These are phyloP conservation scores for Pseudopleuronectes americanus DNA, from an alignment of 2,797 vertebrate species.

Conservation along the genomic window DNA sequence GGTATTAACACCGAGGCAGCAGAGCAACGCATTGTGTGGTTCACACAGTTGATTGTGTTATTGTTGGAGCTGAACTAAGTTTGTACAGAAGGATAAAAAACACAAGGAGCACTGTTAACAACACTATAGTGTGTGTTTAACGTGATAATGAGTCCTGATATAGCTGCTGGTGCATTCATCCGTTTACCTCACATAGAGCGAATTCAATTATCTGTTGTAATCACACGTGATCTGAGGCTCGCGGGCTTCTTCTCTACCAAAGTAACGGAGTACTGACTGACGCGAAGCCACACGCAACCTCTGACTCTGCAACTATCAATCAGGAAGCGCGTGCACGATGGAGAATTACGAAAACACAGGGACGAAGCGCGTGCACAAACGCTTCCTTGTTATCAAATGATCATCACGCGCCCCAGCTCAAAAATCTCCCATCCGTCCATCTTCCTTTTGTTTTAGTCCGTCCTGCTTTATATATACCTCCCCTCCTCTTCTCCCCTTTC, in stretches of 20 bases:
- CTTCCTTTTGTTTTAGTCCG: conserved; percentile 51
- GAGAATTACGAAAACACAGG: too few species aligned
- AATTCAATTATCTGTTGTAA: conserved; percentile 9
- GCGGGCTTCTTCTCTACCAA: conserved; percentile 11
- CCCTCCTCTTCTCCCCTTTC: conserved; percentile 10
- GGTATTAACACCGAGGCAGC: too few species aligned
- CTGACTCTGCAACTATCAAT: conserved; percentile 56
- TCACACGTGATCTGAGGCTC: conserved; percentile 24
- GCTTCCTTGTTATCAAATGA: not conserved
- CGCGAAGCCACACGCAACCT: conserved; percentile 36
- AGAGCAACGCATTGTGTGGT: too few species aligned
- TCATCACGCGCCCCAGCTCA: not conserved
- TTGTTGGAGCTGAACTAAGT: not conserved
- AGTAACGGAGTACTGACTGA: conserved; percentile 32
- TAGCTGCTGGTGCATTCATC: not conserved
- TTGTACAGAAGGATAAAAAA: too few species aligned
- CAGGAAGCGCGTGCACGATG: conserved; percentile 24
- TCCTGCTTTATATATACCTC: not conserved
- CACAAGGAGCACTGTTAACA: not conserved
- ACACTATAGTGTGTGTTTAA: too few species aligned
- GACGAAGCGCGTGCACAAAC: not conserved
- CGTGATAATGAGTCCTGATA: too few species aligned
- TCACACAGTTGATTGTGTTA: not conserved
- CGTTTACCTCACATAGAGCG: not conserved
- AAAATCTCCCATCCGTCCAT: conserved; percentile 26